Conservation (phyloP, 2,797 vertebrate genomes). For the Xyrichtys novacula region DNA sequence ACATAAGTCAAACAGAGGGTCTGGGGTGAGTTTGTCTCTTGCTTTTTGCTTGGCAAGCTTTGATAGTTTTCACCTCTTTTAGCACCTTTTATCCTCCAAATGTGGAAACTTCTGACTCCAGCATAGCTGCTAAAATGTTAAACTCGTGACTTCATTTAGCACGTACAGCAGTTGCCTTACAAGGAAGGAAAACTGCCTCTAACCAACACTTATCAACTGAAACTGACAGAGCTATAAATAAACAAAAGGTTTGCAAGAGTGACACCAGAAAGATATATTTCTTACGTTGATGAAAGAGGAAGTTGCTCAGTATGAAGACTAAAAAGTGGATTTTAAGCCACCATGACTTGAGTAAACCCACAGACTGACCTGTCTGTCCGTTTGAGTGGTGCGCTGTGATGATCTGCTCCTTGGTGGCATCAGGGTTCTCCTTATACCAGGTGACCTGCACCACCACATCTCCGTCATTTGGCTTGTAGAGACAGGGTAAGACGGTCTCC, state of each 20-base stretch:
- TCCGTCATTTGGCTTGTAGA: conserved; percentile 47
- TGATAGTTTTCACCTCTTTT: too few relatives aligned
- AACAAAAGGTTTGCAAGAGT: not conserved
- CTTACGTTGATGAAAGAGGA: conserved; percentile 5
- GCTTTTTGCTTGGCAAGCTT: too few relatives aligned
- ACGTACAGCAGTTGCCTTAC: not conserved
- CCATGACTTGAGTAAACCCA: not conserved
- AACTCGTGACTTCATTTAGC: not conserved
- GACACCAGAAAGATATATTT: not conserved
- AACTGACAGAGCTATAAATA: conserved; percentile 8
- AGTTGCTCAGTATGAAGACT: not conserved
- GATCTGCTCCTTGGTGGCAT: conserved; percentile 73
- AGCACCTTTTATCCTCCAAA: too few relatives aligned
- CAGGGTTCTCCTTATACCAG: conserved; percentile 81
- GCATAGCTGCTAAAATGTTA: not conserved
- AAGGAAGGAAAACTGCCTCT: conserved; percentile 10
- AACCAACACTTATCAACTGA: conserved; percentile 2
- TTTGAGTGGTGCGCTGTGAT: conserved; percentile 62
- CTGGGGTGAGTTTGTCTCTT: too few relatives aligned
- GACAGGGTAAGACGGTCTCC: conserved; percentile 85
- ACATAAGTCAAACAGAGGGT: too few relatives aligned
- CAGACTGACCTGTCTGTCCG: conserved; percentile 73
- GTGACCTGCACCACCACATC: conserved; percentile 84
- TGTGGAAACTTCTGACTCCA: not conserved
- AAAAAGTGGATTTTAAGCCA: not conserved